phyloP scores from a whole-genome alignment of 2,797 vertebrate genomes.

The Smutsia temminckii region DNA sequence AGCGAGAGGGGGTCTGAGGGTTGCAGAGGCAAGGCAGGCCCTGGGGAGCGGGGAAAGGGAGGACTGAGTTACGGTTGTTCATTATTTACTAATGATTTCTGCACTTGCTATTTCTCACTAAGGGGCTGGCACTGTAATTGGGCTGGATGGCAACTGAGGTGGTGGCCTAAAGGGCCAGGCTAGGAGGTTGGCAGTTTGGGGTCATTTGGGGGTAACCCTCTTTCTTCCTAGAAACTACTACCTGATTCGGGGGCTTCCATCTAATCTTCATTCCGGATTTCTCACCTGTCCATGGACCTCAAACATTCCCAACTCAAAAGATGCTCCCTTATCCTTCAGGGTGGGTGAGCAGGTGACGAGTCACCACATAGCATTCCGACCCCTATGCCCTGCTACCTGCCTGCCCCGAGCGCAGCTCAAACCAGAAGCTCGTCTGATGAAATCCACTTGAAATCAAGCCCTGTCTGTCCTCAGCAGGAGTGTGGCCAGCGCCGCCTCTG shows the following conservation, averaged over 20 bases:
- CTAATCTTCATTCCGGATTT: background rate
- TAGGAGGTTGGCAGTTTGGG: background rate
- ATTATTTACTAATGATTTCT: background rate
- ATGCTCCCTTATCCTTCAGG: accelerated
- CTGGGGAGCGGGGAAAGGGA: accelerated
- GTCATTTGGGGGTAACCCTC: background rate
- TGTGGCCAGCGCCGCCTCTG: accelerated
- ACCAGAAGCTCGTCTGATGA: background rate
- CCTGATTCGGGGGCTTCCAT: accelerated
- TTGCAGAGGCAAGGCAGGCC: accelerated
- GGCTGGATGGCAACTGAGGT: accelerated
- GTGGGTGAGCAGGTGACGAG: accelerated
- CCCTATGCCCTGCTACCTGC: accelerated
- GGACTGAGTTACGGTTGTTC: accelerated
- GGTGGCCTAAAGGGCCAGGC: accelerated
- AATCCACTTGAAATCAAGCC: background rate
- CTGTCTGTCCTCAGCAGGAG: background rate
- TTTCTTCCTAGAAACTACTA: background rate
- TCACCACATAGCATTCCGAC: accelerated
- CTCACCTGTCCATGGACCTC: accelerated
- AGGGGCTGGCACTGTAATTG: accelerated
- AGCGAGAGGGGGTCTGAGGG: background rate
- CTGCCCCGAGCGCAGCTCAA: too few relatives aligned
- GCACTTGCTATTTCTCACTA: accelerated
- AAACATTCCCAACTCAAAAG: background rate